Evolutionary conservation across 2,888 invertebrate genomes (phyloP), one percentile per base, ranked within the genome.

Genomic region (Steromphala cineraria): DNA sequence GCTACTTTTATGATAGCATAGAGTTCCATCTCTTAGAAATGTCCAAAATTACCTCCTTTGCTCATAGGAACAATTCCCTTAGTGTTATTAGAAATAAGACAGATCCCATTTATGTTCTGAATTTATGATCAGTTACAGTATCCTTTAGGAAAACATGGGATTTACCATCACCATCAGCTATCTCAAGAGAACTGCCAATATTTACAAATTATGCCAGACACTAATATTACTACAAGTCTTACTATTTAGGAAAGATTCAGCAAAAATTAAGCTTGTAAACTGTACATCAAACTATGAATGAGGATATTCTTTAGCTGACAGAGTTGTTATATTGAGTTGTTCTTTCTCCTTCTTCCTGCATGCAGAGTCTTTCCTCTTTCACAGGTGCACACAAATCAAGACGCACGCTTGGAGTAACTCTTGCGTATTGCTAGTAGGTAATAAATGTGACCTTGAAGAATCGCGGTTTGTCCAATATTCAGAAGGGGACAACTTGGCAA

Each of bases 361-460:
- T 55, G 31, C 56, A 8, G n/a, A n/a, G 19, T 24, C 77, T 77
- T n/a, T 53, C 31, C n/a, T 21, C 24, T 78, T 53, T 93, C 94
- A 36, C 93, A 98, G 98, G 99, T 97, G 98, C 86, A 99, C 99
- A 89, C 99, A 99, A 95, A 99, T 99, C 93, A 99, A 99, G 94
- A 99, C 98, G 4, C 99, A 99, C 94, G 99, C 99, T 56, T 99
- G 99, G 98, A 99, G 99, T 94, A 99, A 99, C 94, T 99, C 99
- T 90, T 99, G 99, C 95, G 99, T 99, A 78, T 98, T 99, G 88
- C 95, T 99, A 87, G 99, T 99, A 74, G 99, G 98, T 79, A 99
- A 99, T 95, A 99, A 99, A 94, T 99, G 99, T 94, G 99, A 99
- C 94, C 98, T 99, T 98, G 99, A 98, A 92, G 98, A 98, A 89